Conservation (phyloP, 2,113 vertebrate species). For the Phyllostomus hastatus region DNA sequence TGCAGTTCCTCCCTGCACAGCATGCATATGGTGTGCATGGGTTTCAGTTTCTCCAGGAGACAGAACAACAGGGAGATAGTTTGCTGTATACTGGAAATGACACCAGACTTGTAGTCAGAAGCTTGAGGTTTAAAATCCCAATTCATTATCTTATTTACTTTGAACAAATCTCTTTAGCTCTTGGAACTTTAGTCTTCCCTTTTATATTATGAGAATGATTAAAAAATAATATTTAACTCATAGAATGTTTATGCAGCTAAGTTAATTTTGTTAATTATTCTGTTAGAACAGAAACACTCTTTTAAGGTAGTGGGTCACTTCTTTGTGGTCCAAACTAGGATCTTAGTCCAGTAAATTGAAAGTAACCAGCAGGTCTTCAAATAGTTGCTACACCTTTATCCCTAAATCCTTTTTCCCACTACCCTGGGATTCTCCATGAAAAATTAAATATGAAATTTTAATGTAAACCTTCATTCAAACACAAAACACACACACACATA, state of each 20-base stretch:
- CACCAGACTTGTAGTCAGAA: not conserved
- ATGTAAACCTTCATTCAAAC: conserved; percentile 14
- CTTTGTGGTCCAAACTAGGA: not conserved
- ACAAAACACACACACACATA: not conserved
- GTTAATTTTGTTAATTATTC: not conserved
- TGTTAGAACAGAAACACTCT: not conserved
- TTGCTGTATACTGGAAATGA: not conserved
- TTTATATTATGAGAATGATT: not conserved
- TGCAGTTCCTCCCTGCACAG: not conserved
- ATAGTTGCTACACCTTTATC: not conserved
- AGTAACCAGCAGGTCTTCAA: not conserved
- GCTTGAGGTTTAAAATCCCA: not conserved
- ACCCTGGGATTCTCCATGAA: not conserved
- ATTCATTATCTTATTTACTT: not conserved
- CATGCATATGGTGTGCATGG: not conserved
- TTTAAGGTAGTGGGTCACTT: not conserved
- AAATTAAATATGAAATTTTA: conserved; percentile 23
- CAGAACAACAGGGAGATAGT: not conserved
- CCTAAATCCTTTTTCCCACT: not conserved
- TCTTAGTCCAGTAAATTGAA: not conserved
- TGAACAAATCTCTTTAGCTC: not conserved
- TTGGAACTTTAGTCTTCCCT: not conserved
- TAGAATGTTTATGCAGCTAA: not conserved
- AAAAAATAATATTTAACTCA: not conserved
- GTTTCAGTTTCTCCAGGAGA: not conserved